Evolutionary conservation across 2,888 invertebrate species (phyloP).

Genomic region (Melanophora roralis): DNA sequence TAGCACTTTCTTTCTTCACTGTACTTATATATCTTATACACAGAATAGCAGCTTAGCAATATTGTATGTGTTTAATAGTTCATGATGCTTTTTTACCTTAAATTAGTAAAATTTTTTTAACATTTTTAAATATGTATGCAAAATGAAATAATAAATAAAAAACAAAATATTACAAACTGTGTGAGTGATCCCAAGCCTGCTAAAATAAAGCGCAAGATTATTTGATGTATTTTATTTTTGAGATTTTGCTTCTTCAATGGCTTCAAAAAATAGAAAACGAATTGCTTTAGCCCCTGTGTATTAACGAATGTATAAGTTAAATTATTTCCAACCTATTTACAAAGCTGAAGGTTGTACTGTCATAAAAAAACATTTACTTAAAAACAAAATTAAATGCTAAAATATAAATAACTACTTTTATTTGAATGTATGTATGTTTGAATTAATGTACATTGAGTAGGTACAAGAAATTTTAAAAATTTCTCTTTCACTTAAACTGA

Average conservation of each 20-base stretch:
- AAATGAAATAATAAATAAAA: background rate
- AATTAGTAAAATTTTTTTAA: constrained; percentile 9
- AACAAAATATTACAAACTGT: background rate
- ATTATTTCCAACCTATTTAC: constrained; percentile 59
- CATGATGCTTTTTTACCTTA: constrained; percentile 52
- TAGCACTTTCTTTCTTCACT: background rate
- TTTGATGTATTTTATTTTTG: constrained; percentile 16
- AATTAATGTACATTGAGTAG: background rate
- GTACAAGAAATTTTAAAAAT: background rate
- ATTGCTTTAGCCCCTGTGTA: background rate
- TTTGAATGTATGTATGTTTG: background rate
- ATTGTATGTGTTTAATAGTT: constrained; percentile 50
- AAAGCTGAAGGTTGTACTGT: constrained; percentile 43
- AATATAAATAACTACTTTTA: background rate
- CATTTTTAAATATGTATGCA: background rate
- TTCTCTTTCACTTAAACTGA: background rate
- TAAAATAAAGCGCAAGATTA: constrained; percentile 35
- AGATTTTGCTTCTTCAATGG: background rate
- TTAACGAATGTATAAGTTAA: constrained; percentile 22
- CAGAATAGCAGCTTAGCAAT: background rate
- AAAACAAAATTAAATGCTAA: background rate
- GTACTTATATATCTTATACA: background rate
- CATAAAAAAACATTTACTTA: background rate
- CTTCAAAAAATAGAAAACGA: background rate
- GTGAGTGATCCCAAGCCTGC: constrained; percentile 2